Evolutionary conservation across 2,888 invertebrate species (phyloP).

Genomic region (Xylota sylvarum): DNA sequence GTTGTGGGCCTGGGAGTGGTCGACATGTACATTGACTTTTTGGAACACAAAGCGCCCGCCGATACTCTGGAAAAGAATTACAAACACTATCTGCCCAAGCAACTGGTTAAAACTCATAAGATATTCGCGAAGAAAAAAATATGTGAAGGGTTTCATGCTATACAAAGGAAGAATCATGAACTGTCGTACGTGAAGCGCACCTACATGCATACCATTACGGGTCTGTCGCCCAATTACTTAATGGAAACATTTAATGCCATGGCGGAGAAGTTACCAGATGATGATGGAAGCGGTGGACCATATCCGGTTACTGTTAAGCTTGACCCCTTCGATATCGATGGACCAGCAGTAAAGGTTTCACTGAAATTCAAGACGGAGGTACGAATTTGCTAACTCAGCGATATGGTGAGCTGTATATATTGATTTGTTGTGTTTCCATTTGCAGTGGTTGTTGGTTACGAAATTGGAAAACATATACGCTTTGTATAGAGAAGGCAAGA

Average conservation of each 20-base stretch:
- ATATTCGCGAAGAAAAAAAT: slow-evolving; percentile 92
- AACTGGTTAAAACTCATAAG: slow-evolving; percentile 90
- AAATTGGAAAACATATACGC: slow-evolving; percentile 94
- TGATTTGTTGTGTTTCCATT: slow-evolving; percentile 23
- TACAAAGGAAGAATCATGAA: slow-evolving; percentile 87
- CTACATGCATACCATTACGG: slow-evolving; percentile 92
- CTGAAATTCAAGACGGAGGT: slow-evolving; percentile 88
- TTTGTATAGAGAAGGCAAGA: slow-evolving; percentile 90
- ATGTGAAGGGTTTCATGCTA: slow-evolving; percentile 87
- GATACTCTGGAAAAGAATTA: slow-evolving; percentile 91
- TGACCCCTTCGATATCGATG: slow-evolving; percentile 87
- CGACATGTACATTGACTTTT: slow-evolving; percentile 93
- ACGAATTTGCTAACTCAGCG: not conserved
- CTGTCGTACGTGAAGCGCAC: slow-evolving; percentile 89
- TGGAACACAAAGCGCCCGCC: slow-evolving; percentile 89
- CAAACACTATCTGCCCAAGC: slow-evolving; percentile 93
- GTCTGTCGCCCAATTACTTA: slow-evolving; percentile 93
- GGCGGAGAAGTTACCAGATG: slow-evolving; percentile 85
- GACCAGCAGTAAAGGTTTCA: slow-evolving; percentile 89
- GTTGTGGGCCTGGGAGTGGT: slow-evolving; percentile 93
- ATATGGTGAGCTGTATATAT: not conserved
- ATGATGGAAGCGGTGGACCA: slow-evolving; percentile 89
- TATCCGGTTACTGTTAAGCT: slow-evolving; percentile 88
- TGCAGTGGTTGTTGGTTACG: slow-evolving; percentile 90
- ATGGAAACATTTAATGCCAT: slow-evolving; percentile 86